Base-by-base conservation (phyloP, 1,140 invertebrate species). In the Listronotus bonariensis region DNA sequence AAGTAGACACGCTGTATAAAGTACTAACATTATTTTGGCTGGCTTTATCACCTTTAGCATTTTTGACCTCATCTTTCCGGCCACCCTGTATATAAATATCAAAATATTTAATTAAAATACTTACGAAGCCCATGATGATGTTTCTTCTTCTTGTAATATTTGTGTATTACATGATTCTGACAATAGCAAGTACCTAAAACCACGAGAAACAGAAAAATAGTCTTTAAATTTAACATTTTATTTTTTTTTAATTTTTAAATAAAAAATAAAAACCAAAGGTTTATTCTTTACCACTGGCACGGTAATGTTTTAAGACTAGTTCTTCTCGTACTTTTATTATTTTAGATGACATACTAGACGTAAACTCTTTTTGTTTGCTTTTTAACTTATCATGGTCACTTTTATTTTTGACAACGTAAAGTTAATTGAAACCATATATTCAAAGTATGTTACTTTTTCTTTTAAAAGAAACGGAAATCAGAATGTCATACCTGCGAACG, bases 51-150 rank as follows among this genome's bases (percentile, higher is more conserved):
- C n/a, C n/a, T n/a, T n/a, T n/a, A n/a, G n/a, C n/a, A n/a, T n/a
- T n/a, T n/a, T n/a, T n/a, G n/a, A n/a, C n/a, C n/a, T n/a, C n/a
- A n/a, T n/a, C n/a, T n/a, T n/a, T n/a, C n/a, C n/a, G n/a, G n/a
- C n/a, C n/a, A n/a, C n/a, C n/a, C n/a, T n/a, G n/a, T n/a, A n/a
- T n/a, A n/a, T n/a, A n/a, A n/a, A n/a, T n/a, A n/a, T n/a, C n/a
- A n/a, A n/a, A 34, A 34, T 15, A 46, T 20, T 32, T 40, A 54
- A 26, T 41, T 8, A 43, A 54, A 31, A 10, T 38, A 62, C 69
- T 68, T 56, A 71, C 69, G 58, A 11, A 68, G 17, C 54, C 60
- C 60, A 52, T 69, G 53, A 31, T 65, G 67, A 53, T 65, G 57
- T 17, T 56, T 53, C 20, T 61, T 61, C 51, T 65, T 62, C 36